phyloP scores from a whole-genome alignment of 1,140 invertebrate species.

The Amphibalanus amphitrite region DNA sequence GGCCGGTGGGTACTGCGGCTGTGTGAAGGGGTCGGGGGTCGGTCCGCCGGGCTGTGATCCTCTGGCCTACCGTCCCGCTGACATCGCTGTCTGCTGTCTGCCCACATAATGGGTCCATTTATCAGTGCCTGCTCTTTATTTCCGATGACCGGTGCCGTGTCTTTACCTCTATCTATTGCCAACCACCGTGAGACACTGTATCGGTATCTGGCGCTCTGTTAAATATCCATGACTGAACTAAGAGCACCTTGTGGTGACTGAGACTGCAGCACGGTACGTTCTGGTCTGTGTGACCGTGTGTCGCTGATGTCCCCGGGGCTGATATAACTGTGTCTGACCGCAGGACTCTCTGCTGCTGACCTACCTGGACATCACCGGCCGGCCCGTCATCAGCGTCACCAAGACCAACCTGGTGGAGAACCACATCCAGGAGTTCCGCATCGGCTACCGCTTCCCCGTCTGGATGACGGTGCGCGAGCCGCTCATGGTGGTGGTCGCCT shows the following conservation, averaged over 20 bases:
- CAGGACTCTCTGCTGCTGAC: slow-evolving; percentile 68
- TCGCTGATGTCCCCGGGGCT: slow-evolving; percentile 93
- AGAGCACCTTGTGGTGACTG: no score
- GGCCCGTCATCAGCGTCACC: slow-evolving; percentile 66
- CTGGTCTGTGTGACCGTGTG: slow-evolving; percentile 69
- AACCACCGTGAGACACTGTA: no score
- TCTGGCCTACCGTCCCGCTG: no score
- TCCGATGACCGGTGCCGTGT: no score
- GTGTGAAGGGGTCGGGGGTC: no score
- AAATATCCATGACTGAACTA: no score
- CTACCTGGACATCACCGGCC: slow-evolving; percentile 85
- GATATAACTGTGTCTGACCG: slow-evolving; percentile 57
- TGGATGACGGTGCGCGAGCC: slow-evolving; percentile 73
- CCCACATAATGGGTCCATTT: no score
- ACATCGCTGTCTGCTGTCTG: slow-evolving; percentile 77
- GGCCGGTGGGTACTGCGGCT: slow-evolving; percentile 24
- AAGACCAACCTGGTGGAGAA: slow-evolving; percentile 87
- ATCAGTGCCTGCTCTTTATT: no score
- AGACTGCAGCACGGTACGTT: no score
- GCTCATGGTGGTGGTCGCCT: slow-evolving; percentile 63
- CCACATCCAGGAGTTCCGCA: slow-evolving; percentile 77
- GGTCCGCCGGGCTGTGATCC: no score
- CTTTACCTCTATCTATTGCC: no score
- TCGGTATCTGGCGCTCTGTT: no score
- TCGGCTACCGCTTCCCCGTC: slow-evolving; percentile 22